These are phyloP conservation scores for Apteryx owenii DNA, from an alignment of 2,113 vertebrate genomes.

Conservation along the genomic window DNA sequence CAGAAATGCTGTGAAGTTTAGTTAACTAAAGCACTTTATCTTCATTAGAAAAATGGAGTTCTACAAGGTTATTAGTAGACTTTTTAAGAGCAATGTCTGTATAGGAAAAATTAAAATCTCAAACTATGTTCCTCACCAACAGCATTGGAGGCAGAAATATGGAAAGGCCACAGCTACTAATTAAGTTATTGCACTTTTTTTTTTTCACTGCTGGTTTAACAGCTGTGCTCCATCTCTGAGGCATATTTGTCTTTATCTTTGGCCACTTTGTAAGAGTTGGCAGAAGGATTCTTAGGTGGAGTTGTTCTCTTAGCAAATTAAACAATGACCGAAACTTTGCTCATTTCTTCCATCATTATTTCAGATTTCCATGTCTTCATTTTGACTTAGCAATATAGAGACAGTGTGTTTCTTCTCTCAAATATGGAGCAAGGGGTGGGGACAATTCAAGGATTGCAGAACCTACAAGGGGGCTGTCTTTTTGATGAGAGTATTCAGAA, in stretches of 20 bases:
- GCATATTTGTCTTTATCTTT: conserved; percentile 74
- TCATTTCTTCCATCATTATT: conserved; percentile 76
- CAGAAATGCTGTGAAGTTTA: conserved; percentile 22
- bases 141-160: background rate
- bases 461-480: background rate
- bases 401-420: background rate
- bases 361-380: conserved; percentile 73
- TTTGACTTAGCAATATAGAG: conserved; percentile 32
- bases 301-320: conserved; percentile 75
- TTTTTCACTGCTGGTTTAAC: conserved; percentile 29
- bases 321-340: conserved; percentile 78
- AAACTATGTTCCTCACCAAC: background rate
- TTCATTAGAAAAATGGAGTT: conserved; percentile 4
- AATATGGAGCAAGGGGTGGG: background rate
- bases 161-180: conserved; percentile 45
- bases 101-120: conserved; percentile 34
- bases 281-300: conserved; percentile 75
- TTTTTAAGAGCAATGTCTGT: conserved; percentile 24
- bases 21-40: conserved; percentile 31
- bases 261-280: conserved; percentile 74
- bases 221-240: conserved; percentile 64
- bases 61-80: background rate
- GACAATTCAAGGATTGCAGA: background rate
- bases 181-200: conserved; percentile 3
- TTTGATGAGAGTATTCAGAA: background rate